Evolutionary conservation across 2,113 vertebrate species (phyloP).

Genomic region (Chlorodrepanis virens): DNA sequence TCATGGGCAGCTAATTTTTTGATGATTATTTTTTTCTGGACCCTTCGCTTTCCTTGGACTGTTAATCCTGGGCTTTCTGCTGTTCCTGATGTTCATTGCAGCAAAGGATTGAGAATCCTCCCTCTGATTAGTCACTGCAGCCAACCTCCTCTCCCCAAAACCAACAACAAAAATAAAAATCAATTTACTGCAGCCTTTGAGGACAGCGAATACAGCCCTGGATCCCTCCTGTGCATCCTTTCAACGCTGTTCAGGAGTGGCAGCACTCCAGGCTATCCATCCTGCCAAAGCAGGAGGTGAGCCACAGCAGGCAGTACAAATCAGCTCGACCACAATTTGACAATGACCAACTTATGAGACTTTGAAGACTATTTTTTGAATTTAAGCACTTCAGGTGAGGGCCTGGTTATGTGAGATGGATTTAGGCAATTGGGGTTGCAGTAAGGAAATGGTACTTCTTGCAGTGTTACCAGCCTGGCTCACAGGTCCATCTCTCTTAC

Average conservation of each 20-base stretch:
- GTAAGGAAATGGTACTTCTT: not conserved
- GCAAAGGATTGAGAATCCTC: not conserved
- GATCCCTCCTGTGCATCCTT: not conserved
- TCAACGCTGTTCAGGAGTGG: not conserved
- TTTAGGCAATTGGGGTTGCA: not conserved
- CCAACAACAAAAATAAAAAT: not conserved
- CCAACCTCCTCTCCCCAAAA: not conserved
- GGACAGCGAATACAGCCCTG: not conserved
- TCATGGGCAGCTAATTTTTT: not conserved
- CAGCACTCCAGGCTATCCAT: not conserved
- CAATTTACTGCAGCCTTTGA: not conserved
- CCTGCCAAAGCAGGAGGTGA: rapidly evolving
- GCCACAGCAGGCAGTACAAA: not conserved
- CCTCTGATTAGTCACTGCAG: not conserved
- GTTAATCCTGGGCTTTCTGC: not conserved
- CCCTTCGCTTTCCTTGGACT: not conserved
- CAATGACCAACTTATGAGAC: not conserved
- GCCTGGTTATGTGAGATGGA: not conserved
- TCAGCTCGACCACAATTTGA: not conserved
- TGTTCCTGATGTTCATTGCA: not conserved
- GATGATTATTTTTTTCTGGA: not conserved
- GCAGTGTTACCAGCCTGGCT: not conserved
- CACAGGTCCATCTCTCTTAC: not conserved
- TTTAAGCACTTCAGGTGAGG: not conserved
- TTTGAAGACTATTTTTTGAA: not conserved